Evolutionary conservation across 1,140 invertebrate species (phyloP), one percentile per base, ranked within the genome.

Genomic region (Trichonephila inaurata): DNA sequence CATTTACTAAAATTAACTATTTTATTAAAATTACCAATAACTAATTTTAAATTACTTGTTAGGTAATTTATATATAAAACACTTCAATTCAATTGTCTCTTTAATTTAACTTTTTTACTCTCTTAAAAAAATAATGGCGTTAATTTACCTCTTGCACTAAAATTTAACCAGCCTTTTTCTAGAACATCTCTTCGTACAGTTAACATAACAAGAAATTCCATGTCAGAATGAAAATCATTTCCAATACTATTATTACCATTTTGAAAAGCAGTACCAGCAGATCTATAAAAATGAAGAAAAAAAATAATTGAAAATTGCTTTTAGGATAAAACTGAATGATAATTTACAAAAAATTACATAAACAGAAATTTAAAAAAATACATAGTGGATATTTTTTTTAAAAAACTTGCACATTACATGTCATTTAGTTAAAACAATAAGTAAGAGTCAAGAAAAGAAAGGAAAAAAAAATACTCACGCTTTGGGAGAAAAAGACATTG

Each of bases 121-220:
- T 60, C 44, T n/a, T 72, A 58, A 61, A 8, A 89, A 51, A 72
- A 72, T 72, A 72, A 33, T 33, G 14, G n/a, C 14, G 5, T n/a
- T 18, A 24, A 24, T 33, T 24, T 87, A 95, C 95, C 95, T 94
- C 95, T 94, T 58, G 94, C 90, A 94, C 69, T 93, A 90, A 94
- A 95, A 44, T 95, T 94, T 21, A 93, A 44, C 94, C 94, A 95
- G 33, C 94, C 64, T 12, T 94, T 87, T 10, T 88, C 95, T 61
- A 95, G 85, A 16, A 95, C 89, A 89, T 95, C 95, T 21, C 85
- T 90, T 28, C 92, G 82, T 16, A 93, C 94, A n/a, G 94, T 94
- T 89, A 95, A 83, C 3, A 94, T 95, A 14, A 94, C 90, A 58
- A 95, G 66, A 91, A 95, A 95, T 58, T 94, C 94, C 83, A 95